Evolutionary conservation across 2,113 vertebrate genomes (phyloP).

Genomic region (Podarcis muralis): DNA sequence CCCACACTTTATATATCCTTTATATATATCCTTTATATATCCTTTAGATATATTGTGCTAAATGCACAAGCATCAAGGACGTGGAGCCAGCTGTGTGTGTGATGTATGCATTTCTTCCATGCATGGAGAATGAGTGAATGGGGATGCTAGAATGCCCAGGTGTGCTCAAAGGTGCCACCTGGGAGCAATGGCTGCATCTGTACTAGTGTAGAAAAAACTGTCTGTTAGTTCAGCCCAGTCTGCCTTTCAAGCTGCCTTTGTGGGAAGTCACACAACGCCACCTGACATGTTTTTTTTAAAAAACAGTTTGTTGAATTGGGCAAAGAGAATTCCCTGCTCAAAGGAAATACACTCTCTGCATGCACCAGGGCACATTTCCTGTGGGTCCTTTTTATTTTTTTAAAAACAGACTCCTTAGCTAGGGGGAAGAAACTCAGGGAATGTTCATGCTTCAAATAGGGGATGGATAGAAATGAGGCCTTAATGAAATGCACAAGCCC

Average conservation of each 20-base stretch:
- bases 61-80: not conserved
- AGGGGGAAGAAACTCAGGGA: not conserved
- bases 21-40: too few species aligned
- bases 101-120: not conserved
- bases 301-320: not conserved
- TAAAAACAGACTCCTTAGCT: not conserved
- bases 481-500: not conserved
- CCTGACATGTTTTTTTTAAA: too few species aligned
- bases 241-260: not conserved
- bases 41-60: not conserved
- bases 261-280: not conserved
- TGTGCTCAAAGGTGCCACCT: not conserved
- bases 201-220: not conserved
- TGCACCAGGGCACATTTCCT: not conserved
- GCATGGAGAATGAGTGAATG: not conserved
- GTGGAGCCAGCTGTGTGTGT: not conserved
- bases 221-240: not conserved
- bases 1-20: too few species aligned
- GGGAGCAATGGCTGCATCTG: not conserved
- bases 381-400: not conserved
- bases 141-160: not conserved
- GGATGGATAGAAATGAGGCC: not conserved
- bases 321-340: not conserved
- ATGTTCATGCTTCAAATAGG: not conserved
- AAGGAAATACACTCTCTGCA: not conserved